Conservation (phyloP, 1,140 invertebrate genomes). For the Homarus americanus region DNA sequence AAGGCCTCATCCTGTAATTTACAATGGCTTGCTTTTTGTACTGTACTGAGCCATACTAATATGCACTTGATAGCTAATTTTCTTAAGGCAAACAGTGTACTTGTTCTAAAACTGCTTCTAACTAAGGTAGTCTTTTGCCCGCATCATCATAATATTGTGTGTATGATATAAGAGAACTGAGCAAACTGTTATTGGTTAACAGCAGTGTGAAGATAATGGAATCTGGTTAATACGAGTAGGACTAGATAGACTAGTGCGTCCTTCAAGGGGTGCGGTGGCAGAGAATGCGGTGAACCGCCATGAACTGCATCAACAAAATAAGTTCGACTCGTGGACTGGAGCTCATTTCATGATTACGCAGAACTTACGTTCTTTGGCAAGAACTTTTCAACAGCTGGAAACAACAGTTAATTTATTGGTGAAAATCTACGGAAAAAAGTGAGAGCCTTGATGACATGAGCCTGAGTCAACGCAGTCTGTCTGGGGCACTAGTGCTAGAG, state of each 20-base stretch:
- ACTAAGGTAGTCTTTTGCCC: too few relatives aligned
- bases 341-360: neutral
- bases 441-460: neutral
- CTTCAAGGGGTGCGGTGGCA: neutral
- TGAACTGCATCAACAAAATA: neutral
- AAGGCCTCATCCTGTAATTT: neutral
- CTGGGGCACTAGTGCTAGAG: neutral
- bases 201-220: neutral
- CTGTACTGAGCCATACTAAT: neutral
- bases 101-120: too few relatives aligned
- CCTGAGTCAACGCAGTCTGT: neutral
- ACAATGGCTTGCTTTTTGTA: neutral
- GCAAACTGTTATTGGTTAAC: too few relatives aligned
- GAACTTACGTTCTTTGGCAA: neutral
- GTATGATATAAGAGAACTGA: too few relatives aligned
- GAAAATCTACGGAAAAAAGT: too few relatives aligned
- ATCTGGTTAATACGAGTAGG: neutral
- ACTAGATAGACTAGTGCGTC: neutral
- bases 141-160: too few relatives aligned
- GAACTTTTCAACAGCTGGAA: neutral
- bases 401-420: neutral
- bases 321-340: neutral
- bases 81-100: too few relatives aligned
- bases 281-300: neutral
- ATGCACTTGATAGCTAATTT: neutral